Evolutionary conservation across 2,113 vertebrate species (phyloP).

Genomic region (Tyrannus savana): DNA sequence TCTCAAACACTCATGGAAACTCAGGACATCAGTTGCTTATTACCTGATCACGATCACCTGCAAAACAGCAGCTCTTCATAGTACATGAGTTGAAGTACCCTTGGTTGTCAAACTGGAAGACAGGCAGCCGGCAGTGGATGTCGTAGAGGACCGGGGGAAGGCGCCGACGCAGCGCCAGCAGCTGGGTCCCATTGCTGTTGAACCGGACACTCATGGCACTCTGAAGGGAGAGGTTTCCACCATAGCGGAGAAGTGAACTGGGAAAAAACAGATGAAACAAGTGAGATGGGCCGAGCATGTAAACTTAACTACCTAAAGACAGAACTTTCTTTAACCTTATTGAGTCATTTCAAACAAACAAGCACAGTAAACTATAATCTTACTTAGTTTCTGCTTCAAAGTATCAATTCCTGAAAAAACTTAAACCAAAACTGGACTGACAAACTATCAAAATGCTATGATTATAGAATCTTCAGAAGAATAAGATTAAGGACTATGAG

Average conservation of each 20-base stretch:
- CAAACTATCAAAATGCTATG: background rate
- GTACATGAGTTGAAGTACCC: slow-evolving; percentile 99
- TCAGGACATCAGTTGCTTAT: background rate
- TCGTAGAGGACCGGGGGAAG: slow-evolving; percentile 96
- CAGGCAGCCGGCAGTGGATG: slow-evolving; percentile 94
- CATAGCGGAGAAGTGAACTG: slow-evolving; percentile 93
- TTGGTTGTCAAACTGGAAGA: slow-evolving; percentile 99
- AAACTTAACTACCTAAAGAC: background rate
- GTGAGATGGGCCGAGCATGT: fast-evolving
- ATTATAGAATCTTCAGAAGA: background rate
- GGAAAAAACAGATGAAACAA: background rate
- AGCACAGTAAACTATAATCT: background rate
- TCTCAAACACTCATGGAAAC: background rate
- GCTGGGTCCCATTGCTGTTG: slow-evolving; percentile 95
- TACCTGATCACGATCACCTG: slow-evolving; percentile 96
- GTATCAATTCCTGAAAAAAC: background rate
- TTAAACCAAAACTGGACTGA: background rate
- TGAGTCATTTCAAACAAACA: background rate
- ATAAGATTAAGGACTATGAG: background rate
- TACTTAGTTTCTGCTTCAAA: background rate
- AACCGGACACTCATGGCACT: slow-evolving; percentile 99
- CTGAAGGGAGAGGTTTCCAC: slow-evolving; percentile 94
- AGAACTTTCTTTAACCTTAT: background rate
- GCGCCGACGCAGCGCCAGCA: slow-evolving; percentile 91
- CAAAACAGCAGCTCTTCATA: slow-evolving; percentile 99